A percentile compares a stretch with the other conserved stretches of the same genome.
These are phyloP conservation scores for Ictalurus furcatus DNA, from an alignment of 2,113 vertebrate genomes.

Conservation along the genomic window DNA sequence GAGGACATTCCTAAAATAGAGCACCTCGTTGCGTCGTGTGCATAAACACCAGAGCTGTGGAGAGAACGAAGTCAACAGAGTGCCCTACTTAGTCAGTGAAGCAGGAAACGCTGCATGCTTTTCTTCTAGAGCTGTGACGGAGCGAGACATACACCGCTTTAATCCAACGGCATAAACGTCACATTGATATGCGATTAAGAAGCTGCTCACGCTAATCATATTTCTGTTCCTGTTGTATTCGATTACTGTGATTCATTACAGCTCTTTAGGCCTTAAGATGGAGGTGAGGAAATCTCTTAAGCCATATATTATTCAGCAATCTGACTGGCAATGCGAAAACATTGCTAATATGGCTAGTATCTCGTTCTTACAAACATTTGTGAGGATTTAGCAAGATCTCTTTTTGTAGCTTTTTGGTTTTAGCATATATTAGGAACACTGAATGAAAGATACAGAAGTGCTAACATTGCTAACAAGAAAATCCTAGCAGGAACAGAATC, in stretches of 20 bases:
- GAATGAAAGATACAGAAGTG: not conserved
- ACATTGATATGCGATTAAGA: slow-evolving; percentile 46
- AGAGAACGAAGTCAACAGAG: slow-evolving; percentile 60
- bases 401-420: not conserved
- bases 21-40: slow-evolving; percentile 38
- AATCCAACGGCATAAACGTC: slow-evolving; percentile 31
- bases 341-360: not conserved
- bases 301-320: slow-evolving; percentile 11
- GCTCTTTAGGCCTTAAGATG: slow-evolving; percentile 24
- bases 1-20: slow-evolving; percentile 52
- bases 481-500: not conserved
- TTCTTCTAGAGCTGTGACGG: slow-evolving; percentile 52
- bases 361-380: not conserved
- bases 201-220: slow-evolving; percentile 26
- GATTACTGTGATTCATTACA: slow-evolving; percentile 51
- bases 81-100: slow-evolving; percentile 73
- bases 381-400: not conserved
- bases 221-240: slow-evolving; percentile 40
- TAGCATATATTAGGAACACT: not conserved
- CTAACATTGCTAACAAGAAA: not conserved
- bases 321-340: not conserved
- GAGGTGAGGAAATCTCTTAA: slow-evolving; percentile 18
- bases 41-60: slow-evolving; percentile 39
- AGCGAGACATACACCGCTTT: slow-evolving; percentile 34
- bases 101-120: slow-evolving; percentile 66